Percentiles rank a stretch among this genome's conserved stretches.
Conservation (phyloP, 2,888 invertebrate genomes). For the Cataglyphis livida region DNA sequence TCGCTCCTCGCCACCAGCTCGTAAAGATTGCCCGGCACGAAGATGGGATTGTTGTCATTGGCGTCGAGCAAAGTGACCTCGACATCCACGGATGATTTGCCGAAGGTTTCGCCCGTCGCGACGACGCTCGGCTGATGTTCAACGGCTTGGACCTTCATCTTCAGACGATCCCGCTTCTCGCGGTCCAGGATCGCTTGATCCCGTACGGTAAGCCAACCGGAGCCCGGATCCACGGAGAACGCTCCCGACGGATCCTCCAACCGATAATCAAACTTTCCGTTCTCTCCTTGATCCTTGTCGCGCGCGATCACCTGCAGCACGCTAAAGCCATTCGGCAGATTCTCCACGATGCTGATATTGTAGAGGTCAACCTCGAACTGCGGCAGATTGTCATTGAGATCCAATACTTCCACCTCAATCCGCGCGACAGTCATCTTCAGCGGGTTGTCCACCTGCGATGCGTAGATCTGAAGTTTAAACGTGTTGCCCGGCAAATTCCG, state of each 20-base stretch:
- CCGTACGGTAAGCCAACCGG: constrained; percentile 95
- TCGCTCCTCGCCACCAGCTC: constrained; percentile 91
- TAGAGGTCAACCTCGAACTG: constrained; percentile 96
- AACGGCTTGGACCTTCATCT: constrained; percentile 92
- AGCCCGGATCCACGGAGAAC: constrained; percentile 92
- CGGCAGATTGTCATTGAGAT: constrained; percentile 94
- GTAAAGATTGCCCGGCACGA: constrained; percentile 93
- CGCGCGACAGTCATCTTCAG: constrained; percentile 91
- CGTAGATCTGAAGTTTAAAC: constrained; percentile 92
- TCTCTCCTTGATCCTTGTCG: constrained; percentile 94
- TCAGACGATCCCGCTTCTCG: constrained; percentile 90
- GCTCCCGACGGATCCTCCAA: constrained; percentile 91
- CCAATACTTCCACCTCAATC: constrained; percentile 91
- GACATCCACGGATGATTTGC: constrained; percentile 89
- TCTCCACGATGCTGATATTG: constrained; percentile 96
- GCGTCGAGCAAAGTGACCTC: constrained; percentile 95
- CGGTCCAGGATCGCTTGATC: constrained; percentile 92
- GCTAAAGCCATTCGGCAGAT: constrained; percentile 93
- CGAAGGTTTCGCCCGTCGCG: constrained; percentile 75
- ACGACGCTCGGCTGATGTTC: constrained; percentile 91
- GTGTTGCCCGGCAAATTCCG: constrained; percentile 91
- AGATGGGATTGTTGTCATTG: constrained; percentile 96
- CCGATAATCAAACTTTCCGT: constrained; percentile 93
- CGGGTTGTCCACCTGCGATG: constrained; percentile 92
- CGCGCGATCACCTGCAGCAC: constrained; percentile 90